Base-by-base conservation (phyloP, 2,113 vertebrate species). In the Microcebus murinus region DNA sequence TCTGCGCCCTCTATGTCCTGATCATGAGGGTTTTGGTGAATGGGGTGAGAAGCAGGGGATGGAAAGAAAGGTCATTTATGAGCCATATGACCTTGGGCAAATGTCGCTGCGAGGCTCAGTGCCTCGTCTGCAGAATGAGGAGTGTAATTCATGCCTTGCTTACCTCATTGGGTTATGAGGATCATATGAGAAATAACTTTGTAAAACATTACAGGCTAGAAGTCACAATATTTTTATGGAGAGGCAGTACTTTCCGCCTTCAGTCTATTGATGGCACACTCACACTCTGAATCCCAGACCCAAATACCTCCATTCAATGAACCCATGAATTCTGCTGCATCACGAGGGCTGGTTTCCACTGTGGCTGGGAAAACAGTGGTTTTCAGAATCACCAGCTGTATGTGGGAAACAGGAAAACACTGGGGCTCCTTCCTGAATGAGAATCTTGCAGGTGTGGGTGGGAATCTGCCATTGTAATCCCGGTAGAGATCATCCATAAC, bases 111-210 rank as follows among this genome's bases (percentile, higher is more conserved):
- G 61, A 92, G 12, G 31, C 27, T 96, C 65, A 61, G 36, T 31
- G 45, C 21, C 59, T 79, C 18, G 9, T 90, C 39, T 81, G 23
- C 59, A 73, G 23, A 85, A n/a, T 57, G 36, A 55, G 59, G 31
- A 73, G 68, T 50, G 23, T 83, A 71, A 52, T 76, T 87, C 45
- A 63, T 23, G 27, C 39, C 25, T 57, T 77, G 57, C 48, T 90
- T 92, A 36, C 20, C 7, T 85, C 83, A 70, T 3, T 77, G 48
- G n/a, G 42, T 92, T 74, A 83, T 34, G 39, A 65, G 55, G 61
- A 79, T 63, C 57, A 92, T 71, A 85, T 57, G 65, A 95, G 77
- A 97, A 84, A 84, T 48, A 57, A 57, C 27, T 84, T 57, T 36
- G 20, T 57, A 61, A 81, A 63, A 50, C 31, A 91, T 50, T 59